A percentile compares a stretch with the other conserved stretches of the same genome.
Evolutionary conservation across 2,113 vertebrate genomes (phyloP).

Genomic region (Eudyptes chrysolophus): DNA sequence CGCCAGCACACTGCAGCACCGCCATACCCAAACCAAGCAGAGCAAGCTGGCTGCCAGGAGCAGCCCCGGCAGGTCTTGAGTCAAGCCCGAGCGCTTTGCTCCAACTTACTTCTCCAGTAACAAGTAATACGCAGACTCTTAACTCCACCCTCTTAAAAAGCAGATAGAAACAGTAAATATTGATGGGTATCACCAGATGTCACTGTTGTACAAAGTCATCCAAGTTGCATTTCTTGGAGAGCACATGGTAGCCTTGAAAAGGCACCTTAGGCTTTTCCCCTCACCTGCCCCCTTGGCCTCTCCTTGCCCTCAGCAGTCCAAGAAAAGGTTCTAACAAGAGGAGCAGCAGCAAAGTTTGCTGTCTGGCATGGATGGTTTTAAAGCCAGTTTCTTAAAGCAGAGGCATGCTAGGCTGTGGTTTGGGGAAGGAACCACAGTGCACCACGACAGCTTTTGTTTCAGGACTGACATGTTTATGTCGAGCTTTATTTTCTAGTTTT

Average conservation of each 20-base stretch:
- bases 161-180: slow-evolving; percentile 21
- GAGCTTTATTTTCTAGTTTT: neutral
- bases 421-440: neutral
- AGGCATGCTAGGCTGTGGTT: neutral
- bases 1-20: rapidly evolving
- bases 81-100: neutral
- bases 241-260: neutral
- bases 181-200: slow-evolving; percentile 60
- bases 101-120: neutral
- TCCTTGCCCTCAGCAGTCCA: neutral
- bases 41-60: neutral
- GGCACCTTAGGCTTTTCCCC: neutral
- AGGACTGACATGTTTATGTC: neutral
- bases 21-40: neutral
- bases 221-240: neutral
- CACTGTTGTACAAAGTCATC: slow-evolving; percentile 60
- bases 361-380: neutral
- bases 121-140: neutral
- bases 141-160: neutral
- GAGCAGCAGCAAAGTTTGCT: neutral
- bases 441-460: neutral
- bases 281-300: neutral
- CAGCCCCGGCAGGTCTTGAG: neutral
- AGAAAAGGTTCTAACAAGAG: neutral
- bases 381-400: neutral